Evolutionary conservation across 2,888 invertebrate genomes (phyloP).

Genomic region (Pristionchus maxplancki): DNA sequence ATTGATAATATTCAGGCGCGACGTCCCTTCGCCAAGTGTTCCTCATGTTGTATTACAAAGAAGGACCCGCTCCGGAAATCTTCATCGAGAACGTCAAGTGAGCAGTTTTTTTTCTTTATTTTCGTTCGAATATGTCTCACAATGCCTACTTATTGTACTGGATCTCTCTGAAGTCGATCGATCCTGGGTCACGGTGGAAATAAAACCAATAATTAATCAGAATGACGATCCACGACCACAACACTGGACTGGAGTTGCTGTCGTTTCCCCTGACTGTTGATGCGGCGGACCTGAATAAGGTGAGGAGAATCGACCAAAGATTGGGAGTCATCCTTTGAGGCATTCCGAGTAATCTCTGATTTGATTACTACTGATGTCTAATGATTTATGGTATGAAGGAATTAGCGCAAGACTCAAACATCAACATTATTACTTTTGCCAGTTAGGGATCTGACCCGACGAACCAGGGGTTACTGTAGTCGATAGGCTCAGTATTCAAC

Average conservation of each 20-base stretch:
- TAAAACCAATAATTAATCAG: constrained; percentile 7
- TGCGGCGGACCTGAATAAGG: not conserved
- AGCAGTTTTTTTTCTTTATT: not conserved
- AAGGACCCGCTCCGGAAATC: constrained; percentile 73
- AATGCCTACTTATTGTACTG: too few relatives aligned
- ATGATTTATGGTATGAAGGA: too few relatives aligned
- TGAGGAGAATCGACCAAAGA: too few relatives aligned
- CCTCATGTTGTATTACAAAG: constrained; percentile 74
- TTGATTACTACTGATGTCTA: too few relatives aligned
- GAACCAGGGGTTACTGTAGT: not conserved
- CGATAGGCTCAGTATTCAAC: not conserved
- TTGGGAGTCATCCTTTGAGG: too few relatives aligned
- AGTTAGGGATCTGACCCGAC: not conserved
- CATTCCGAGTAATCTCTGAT: too few relatives aligned
- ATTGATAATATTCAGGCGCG: constrained; percentile 18
- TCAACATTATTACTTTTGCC: not conserved
- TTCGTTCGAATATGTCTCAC: too few relatives aligned
- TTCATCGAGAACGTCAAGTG: constrained; percentile 67
- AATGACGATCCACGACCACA: constrained; percentile 38
- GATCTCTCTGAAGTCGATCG: too few relatives aligned
- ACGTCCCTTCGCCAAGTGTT: constrained; percentile 67
- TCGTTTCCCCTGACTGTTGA: constrained; percentile 36
- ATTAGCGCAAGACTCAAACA: not conserved
- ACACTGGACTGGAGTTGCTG: not conserved
- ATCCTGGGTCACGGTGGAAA: too few relatives aligned